A percentile compares a stretch with the other conserved stretches of the same genome.
phyloP scores from a whole-genome alignment of 2,888 invertebrate species.

The Hydropsyche betteni region DNA sequence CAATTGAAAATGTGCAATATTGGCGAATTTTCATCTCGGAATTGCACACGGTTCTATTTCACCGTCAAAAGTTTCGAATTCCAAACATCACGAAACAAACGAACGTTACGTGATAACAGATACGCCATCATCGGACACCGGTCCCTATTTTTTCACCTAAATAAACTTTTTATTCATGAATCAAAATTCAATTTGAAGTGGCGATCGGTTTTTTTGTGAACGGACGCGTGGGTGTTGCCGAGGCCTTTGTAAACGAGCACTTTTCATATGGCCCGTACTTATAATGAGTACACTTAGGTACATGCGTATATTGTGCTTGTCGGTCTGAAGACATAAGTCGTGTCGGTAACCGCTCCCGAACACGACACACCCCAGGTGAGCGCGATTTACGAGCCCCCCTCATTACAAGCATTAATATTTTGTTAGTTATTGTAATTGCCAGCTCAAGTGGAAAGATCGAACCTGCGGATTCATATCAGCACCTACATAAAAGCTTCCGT shows the following conservation, averaged over 20 bases:
- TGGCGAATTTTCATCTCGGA: too few relatives aligned
- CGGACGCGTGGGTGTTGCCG: not conserved
- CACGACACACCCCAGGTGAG: constrained; percentile 45
- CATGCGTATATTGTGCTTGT: constrained; percentile 1
- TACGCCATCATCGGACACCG: too few relatives aligned
- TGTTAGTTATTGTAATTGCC: constrained; percentile 48
- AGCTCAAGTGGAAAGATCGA: constrained; percentile 10
- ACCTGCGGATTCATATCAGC: not conserved
- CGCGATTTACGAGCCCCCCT: constrained; percentile 44
- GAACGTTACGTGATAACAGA: too few relatives aligned
- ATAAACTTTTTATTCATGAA: not conserved
- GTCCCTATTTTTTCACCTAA: too few relatives aligned
- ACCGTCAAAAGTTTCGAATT: too few relatives aligned
- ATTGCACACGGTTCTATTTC: too few relatives aligned
- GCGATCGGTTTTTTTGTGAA: not conserved
- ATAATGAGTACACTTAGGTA: too few relatives aligned
- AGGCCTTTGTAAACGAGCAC: too few relatives aligned
- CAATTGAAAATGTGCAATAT: too few relatives aligned
- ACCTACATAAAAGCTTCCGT: constrained; percentile 21
- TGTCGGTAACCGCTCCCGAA: constrained; percentile 44
- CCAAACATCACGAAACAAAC: too few relatives aligned
- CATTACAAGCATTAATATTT: constrained; percentile 50
- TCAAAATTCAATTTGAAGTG: not conserved
- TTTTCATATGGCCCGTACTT: too few relatives aligned
- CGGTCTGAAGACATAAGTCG: constrained; percentile 28